phyloP scores from a whole-genome alignment of 2,888 invertebrate species.

The Magallana nippona region DNA sequence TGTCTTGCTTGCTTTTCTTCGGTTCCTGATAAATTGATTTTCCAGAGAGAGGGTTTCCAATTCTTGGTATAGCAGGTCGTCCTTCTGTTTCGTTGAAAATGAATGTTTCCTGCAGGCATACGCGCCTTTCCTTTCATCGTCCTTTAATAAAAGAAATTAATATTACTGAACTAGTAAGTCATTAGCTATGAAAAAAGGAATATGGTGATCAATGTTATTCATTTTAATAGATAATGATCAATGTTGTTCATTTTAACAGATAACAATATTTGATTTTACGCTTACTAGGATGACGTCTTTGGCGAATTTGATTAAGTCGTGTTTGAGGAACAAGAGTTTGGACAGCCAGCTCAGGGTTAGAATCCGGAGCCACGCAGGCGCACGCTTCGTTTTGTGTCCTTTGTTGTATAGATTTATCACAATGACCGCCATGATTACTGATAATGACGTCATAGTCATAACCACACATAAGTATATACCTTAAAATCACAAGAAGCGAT shows the following conservation, averaged over 20 bases:
- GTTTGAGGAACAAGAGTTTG: constrained; percentile 67
- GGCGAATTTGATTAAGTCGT: constrained; percentile 74
- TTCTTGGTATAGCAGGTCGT: constrained; percentile 30
- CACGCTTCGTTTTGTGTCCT: constrained; percentile 73
- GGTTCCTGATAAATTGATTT: constrained; percentile 6
- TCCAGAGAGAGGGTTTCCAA: constrained; percentile 24
- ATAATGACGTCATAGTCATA: constrained; percentile 82
- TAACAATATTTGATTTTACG: neutral
- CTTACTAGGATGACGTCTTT: constrained; percentile 74
- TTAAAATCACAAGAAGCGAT: constrained; percentile 59
- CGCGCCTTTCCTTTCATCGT: constrained; percentile 57
- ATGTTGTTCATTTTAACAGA: too few species aligned
- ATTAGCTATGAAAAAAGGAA: too few species aligned
- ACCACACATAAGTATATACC: constrained; percentile 83
- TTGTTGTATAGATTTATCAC: constrained; percentile 82
- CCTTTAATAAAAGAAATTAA: constrained; percentile 51
- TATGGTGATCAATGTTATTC: too few species aligned
- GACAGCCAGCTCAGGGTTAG: constrained; percentile 73
- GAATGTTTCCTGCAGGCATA: constrained; percentile 53
- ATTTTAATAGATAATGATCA: too few species aligned
- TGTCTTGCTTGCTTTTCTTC: constrained; percentile 6
- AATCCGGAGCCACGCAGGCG: constrained; percentile 72
- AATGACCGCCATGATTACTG: constrained; percentile 82
- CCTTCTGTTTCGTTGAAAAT: constrained; percentile 52
- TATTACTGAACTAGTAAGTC: neutral